Conservation (phyloP, 2,797 vertebrate genomes). For the Balearica regulorum region DNA sequence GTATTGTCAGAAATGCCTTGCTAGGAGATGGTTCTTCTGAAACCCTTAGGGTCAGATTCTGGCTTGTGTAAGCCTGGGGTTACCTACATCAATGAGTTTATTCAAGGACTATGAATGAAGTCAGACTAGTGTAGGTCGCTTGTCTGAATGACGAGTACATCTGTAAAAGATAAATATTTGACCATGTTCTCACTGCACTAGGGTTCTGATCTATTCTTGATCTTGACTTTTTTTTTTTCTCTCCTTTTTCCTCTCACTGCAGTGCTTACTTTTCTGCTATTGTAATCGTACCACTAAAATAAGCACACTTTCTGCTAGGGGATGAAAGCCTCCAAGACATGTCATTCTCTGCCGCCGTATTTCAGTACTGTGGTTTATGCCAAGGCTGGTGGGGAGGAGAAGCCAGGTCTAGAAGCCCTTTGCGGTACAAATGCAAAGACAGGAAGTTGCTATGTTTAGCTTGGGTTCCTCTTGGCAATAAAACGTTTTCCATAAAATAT, state of each 20-base stretch:
- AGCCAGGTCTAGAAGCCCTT: background rate
- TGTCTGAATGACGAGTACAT: background rate
- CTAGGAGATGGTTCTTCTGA: background rate
- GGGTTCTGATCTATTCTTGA: background rate
- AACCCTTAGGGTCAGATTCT: background rate
- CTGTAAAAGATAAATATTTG: background rate
- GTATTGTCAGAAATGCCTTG: background rate
- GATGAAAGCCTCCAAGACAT: background rate
- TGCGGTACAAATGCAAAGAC: background rate
- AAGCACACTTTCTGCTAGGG: background rate
- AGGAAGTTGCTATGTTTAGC: slow-evolving; percentile 28
- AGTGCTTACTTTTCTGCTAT: background rate
- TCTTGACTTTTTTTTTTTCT: background rate
- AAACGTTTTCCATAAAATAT: background rate
- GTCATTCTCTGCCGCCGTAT: background rate
- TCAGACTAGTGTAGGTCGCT: background rate
- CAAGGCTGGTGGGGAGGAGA: background rate
- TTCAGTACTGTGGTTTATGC: background rate
- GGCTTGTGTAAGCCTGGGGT: background rate
- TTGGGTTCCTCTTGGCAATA: background rate
- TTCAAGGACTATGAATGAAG: background rate
- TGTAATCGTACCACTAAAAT: background rate
- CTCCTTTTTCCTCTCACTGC: background rate
- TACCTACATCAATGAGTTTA: background rate
- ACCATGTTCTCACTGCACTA: background rate